These are phyloP conservation scores for Phalanger gymnotis DNA, from an alignment of 2,797 vertebrate species.

Conservation along the genomic window DNA sequence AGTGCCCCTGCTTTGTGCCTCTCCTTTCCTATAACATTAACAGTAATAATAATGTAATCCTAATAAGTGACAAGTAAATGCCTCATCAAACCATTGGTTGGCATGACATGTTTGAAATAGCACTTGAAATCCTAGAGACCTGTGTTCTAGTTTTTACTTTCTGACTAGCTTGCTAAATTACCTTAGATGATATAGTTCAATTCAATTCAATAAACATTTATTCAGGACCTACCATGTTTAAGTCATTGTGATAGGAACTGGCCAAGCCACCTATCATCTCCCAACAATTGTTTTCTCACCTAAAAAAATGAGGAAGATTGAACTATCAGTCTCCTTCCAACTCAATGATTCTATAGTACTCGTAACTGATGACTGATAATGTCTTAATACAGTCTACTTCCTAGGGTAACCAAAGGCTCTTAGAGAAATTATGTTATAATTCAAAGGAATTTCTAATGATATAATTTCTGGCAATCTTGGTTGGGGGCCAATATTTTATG, in stretches of 20 bases:
- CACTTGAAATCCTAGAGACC: not conserved
- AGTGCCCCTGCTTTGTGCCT: not conserved
- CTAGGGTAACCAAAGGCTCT: not conserved
- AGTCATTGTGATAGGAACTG: not conserved
- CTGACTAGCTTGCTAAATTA: not conserved
- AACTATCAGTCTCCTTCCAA: not conserved
- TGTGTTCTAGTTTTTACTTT: not conserved
- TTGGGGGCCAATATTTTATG: not conserved
- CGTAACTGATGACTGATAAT: not conserved
- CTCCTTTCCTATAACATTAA: not conserved
- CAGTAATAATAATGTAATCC: not conserved
- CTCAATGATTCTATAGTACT: not conserved
- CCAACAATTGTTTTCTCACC: not conserved
- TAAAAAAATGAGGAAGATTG: not conserved
- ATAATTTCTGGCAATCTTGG: not conserved
- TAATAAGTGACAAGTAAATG: not conserved
- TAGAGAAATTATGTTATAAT: not conserved
- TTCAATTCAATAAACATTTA: not conserved
- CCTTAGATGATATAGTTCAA: not conserved
- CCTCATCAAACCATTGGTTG: not conserved
- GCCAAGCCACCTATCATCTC: not conserved
- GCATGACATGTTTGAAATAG: not conserved
- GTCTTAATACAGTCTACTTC: not conserved
- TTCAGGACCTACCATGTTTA: not conserved
- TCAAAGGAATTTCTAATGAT: not conserved